These are phyloP conservation scores for Manis crassicaudata DNA, from an alignment of 2,797 vertebrate species.

Conservation along the genomic window DNA sequence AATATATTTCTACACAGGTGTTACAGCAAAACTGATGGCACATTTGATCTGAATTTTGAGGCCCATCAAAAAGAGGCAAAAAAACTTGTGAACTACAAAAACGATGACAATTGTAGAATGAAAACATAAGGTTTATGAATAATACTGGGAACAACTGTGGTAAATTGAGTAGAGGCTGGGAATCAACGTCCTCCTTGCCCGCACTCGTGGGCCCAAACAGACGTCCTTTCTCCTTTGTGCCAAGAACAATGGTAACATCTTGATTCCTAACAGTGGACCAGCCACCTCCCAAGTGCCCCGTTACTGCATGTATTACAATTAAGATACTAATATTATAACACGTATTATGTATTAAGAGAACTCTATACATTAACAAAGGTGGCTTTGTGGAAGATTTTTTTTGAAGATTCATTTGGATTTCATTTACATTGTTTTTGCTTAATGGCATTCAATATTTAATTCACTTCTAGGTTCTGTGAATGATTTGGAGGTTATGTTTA, in stretches of 20 bases:
- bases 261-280: not conserved
- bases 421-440: not conserved
- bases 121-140: not conserved
- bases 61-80: not conserved
- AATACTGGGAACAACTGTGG: not conserved
- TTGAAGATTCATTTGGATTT: not conserved
- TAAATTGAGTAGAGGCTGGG: not conserved
- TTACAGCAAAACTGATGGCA: not conserved
- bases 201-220: not conserved
- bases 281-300: not conserved
- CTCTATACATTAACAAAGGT: not conserved
- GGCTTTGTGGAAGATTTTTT: not conserved
- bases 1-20: not conserved
- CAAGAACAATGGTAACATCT: not conserved
- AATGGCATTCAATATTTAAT: not conserved
- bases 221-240: not conserved
- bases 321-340: too few species aligned
- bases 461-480: not conserved
- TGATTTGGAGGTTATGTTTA: not conserved
- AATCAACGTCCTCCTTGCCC: not conserved
- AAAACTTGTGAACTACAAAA: not conserved
- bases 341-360: not conserved
- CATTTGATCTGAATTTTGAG: constrained; percentile 20
- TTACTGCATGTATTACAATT: not conserved
- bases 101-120: not conserved